phyloP scores from a whole-genome alignment of 2,797 vertebrate species.

The Squalus acanthias region DNA sequence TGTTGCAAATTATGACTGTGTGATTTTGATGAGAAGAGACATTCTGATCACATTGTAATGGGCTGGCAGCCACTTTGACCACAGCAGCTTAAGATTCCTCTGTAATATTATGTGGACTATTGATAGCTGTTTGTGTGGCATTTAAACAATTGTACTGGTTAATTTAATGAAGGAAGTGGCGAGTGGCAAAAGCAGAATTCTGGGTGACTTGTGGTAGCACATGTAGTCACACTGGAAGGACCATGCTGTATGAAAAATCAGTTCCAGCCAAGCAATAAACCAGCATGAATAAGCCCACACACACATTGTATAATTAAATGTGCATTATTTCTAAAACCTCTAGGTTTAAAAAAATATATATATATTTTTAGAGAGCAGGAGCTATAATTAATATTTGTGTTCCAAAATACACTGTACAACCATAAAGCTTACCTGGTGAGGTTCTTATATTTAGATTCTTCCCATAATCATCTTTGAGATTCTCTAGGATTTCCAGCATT shows the following conservation, averaged over 20 bases:
- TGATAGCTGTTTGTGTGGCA: background rate
- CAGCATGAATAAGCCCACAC: background rate
- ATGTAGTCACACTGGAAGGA: background rate
- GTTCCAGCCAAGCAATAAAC: background rate
- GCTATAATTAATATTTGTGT: background rate
- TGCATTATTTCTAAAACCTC: background rate
- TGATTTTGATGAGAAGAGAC: background rate
- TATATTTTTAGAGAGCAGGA: background rate
- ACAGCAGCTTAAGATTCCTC: background rate
- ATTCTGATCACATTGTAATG: background rate
- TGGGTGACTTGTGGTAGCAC: background rate
- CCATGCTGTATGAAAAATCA: background rate
- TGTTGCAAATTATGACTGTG: background rate
- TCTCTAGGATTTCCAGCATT: conserved; percentile 67
- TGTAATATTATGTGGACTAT: background rate
- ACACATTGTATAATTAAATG: background rate
- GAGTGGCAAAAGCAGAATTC: background rate
- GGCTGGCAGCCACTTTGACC: background rate
- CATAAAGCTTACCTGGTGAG: conserved; percentile 69
- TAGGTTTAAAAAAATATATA: no score
- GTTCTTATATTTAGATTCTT: conserved; percentile 83
- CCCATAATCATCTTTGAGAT: conserved; percentile 83
- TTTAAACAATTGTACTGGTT: background rate
- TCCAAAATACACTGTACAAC: background rate
- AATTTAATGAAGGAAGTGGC: background rate